Percentiles rank a stretch among this genome's conserved stretches.
phyloP scores from a whole-genome alignment of 2,113 vertebrate species.

The Oxygymnocypris stewartii region DNA sequence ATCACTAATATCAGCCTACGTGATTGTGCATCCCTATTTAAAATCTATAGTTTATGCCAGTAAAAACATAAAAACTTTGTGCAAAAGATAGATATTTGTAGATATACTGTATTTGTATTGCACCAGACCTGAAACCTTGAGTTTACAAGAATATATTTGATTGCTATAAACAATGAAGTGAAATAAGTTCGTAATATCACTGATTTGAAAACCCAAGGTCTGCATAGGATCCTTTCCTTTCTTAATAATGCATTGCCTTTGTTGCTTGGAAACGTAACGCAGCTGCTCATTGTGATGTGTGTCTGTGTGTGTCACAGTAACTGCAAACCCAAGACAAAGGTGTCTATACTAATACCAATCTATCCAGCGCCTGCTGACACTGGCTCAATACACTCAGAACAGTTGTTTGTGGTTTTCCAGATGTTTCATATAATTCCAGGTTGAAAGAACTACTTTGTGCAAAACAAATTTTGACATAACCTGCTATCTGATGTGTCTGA shows the following conservation, averaged over 20 bases:
- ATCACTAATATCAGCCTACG: background rate
- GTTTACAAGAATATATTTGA: background rate
- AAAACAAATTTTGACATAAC: background rate
- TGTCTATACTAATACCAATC: background rate
- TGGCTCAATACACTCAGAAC: background rate
- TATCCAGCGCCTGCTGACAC: background rate
- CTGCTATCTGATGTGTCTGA: background rate
- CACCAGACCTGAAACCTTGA: background rate
- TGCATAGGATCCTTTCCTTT: background rate
- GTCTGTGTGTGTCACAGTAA: background rate
- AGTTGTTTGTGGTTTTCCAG: background rate
- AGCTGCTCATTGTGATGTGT: background rate
- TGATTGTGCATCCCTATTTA: background rate
- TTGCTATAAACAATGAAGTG: background rate
- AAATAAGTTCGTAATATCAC: background rate
- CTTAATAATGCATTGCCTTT: conserved; percentile 19
- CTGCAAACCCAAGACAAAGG: background rate
- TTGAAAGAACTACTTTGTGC: background rate
- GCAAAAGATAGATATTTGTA: background rate
- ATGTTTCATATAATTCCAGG: background rate
- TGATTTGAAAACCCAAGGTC: conserved; percentile 17
- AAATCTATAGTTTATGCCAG: background rate
- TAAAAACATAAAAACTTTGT: background rate
- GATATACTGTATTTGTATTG: background rate
- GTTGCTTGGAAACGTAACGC: conserved; percentile 14